Conservation (phyloP, 2,113 vertebrate genomes). For the Macquaria australasica region DNA sequence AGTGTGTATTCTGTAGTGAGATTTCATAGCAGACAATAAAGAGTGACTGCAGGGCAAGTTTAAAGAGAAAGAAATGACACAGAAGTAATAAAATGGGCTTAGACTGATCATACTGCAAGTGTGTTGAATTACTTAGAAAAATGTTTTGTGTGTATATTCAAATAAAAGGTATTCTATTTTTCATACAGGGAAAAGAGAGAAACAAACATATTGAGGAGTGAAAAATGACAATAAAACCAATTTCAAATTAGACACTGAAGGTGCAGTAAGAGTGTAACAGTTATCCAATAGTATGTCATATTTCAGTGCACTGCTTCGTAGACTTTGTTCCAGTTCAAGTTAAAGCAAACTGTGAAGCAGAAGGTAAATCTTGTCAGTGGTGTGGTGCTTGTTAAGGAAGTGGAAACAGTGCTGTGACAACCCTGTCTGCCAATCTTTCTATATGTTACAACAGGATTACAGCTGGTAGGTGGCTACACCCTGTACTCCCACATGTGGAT, state of each 20-base stretch:
- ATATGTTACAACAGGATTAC: constrained; percentile 51
- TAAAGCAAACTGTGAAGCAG: constrained; percentile 24
- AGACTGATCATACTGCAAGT: background rate
- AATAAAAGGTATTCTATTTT: background rate
- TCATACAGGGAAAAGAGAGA: background rate
- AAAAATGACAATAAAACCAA: background rate
- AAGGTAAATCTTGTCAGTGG: constrained; percentile 7
- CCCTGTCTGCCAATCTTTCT: constrained; percentile 21
- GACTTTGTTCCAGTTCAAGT: constrained; percentile 17
- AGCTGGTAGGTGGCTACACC: constrained; percentile 23
- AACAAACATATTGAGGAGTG: background rate
- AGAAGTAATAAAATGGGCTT: background rate
- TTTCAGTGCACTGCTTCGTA: background rate
- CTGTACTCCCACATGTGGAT: constrained; percentile 14
- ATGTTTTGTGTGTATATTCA: background rate
- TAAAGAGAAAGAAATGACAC: background rate
- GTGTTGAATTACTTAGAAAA: background rate
- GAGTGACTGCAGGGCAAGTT: background rate
- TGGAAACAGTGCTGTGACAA: constrained; percentile 1
- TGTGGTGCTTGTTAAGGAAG: background rate
- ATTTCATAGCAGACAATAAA: background rate
- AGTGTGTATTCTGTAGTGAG: background rate
- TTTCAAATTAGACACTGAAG: background rate
- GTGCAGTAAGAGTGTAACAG: background rate
- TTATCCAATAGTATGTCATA: background rate